Base-by-base conservation (phyloP, 2,797 vertebrate species). In the Girardinus metallicus region DNA sequence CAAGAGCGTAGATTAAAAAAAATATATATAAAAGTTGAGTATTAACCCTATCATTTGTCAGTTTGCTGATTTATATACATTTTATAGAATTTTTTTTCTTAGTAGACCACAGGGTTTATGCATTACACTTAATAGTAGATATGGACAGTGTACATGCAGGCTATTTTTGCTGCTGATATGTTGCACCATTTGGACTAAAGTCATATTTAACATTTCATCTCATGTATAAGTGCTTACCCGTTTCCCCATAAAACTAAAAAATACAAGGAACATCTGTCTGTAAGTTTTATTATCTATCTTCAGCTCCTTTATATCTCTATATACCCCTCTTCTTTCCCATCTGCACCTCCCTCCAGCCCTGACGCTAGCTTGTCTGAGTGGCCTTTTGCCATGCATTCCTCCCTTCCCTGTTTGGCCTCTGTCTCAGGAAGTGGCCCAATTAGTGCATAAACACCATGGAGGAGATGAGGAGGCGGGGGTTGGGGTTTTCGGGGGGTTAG, bases 351-450 rank as follows among this genome's bases (percentile, higher is more conserved):
- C 81, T 41, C 80, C 31, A 89, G 75, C 89, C 92, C 92, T 94
- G 94, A 93, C 92, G 92, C 94, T 94, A 87, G 92, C 92, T 91
- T 94, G 94, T 89, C 91, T 95, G 86, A 87, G 83, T 96, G 95
- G 95, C 95, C 72, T 87, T 90, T 92, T 95, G 96, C 96, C 96
- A 93, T 94, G 91, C 95, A 95, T 95, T 96, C 94, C 94, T 93
- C 87, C 74, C 87, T 95, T 91, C 94, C 94, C 93, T 96, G 94
- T 94, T 94, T 96, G 93, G 95, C 96, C 94, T 95, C 95, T 93
- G 91, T 93, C 95, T 96, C 97, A 96, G 97, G 97, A 97, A 97
- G 96, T 96, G 89, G 94, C 90, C 95, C 97, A 96, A 97, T 97
- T 97, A 96, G 94, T 72, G 57, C 80, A 86, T 97, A 97, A 97